phyloP scores from a whole-genome alignment of 2,888 invertebrate species.

The Venusia cambrica region DNA sequence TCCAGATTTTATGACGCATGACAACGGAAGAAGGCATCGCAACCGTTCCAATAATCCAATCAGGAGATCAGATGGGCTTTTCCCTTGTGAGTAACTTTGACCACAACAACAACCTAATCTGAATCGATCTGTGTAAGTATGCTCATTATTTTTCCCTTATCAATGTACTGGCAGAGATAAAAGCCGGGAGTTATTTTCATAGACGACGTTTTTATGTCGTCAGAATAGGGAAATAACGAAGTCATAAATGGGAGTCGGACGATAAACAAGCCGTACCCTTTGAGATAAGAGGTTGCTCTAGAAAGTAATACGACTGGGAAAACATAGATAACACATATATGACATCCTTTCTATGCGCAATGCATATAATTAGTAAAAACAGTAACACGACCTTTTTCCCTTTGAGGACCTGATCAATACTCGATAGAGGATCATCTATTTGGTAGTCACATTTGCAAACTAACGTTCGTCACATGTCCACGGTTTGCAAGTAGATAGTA shows the following conservation, averaged over 20 bases:
- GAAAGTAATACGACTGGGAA: conserved; percentile 51
- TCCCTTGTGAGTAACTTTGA: conserved; percentile 48
- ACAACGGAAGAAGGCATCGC: conserved; percentile 25
- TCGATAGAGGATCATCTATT: no score
- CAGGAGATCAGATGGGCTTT: conserved; percentile 26
- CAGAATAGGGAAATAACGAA: conserved; percentile 77
- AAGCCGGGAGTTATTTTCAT: conserved; percentile 63
- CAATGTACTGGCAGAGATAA: conserved; percentile 66
- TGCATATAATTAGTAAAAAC: no score
- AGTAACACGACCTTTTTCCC: no score
- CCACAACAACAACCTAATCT: conserved; percentile 67
- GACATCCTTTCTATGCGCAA: no score
- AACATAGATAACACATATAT: conserved; percentile 40
- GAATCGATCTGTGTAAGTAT: conserved; percentile 61
- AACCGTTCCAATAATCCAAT: conserved; percentile 18
- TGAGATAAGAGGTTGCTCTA: conserved; percentile 61
- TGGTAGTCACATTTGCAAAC: no score
- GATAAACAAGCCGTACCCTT: conserved; percentile 70
- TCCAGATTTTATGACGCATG: conserved; percentile 36
- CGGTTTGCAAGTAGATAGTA: no score
- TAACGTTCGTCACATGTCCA: no score
- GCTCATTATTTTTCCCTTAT: conserved; percentile 74
- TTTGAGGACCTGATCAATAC: no score
- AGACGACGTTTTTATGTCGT: conserved; percentile 76
- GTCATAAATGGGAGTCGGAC: conserved; percentile 71